Percentiles rank a stretch among this genome's conserved stretches.
Evolutionary conservation across 2,888 invertebrate species (phyloP).

Genomic region (Nesidiocoris tenuis): DNA sequence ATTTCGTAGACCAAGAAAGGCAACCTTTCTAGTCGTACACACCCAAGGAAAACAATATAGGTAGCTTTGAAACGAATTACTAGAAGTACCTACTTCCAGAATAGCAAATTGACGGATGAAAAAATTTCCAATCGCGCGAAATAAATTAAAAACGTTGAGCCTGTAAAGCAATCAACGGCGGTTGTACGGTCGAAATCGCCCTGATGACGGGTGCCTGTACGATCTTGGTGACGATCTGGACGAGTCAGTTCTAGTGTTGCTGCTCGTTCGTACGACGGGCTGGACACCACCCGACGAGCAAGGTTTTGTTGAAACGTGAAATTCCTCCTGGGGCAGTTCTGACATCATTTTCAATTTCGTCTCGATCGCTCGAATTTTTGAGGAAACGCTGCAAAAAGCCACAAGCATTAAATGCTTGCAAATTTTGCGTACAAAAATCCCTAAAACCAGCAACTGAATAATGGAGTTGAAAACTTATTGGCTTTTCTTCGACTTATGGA

Average conservation of each 20-base stretch:
- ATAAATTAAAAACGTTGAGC: too few relatives aligned
- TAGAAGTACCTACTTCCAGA: too few relatives aligned
- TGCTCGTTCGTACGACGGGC: neutral
- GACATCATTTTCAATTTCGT: constrained; percentile 82
- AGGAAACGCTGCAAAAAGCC: constrained; percentile 63
- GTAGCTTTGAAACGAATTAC: too few relatives aligned
- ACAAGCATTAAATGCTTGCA: neutral
- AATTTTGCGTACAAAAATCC: too few relatives aligned
- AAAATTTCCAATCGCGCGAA: too few relatives aligned
- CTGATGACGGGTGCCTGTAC: neutral
- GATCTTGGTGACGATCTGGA: neutral
- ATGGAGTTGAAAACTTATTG: too few relatives aligned
- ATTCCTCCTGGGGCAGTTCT: constrained; percentile 50
- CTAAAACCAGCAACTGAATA: too few relatives aligned
- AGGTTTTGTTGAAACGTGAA: constrained; percentile 42
- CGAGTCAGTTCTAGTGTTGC: neutral
- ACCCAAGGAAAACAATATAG: too few relatives aligned
- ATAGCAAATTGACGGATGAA: too few relatives aligned
- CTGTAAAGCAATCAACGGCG: neutral
- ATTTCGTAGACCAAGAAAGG: too few relatives aligned
- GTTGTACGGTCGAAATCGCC: neutral
- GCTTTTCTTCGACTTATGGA: too few relatives aligned
- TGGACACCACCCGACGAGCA: constrained; percentile 1
- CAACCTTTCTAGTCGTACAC: too few relatives aligned
- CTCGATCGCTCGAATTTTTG: constrained; percentile 84